These are phyloP conservation scores for Sthenelais limicola DNA, from an alignment of 2,888 invertebrate genomes.

Conservation along the genomic window DNA sequence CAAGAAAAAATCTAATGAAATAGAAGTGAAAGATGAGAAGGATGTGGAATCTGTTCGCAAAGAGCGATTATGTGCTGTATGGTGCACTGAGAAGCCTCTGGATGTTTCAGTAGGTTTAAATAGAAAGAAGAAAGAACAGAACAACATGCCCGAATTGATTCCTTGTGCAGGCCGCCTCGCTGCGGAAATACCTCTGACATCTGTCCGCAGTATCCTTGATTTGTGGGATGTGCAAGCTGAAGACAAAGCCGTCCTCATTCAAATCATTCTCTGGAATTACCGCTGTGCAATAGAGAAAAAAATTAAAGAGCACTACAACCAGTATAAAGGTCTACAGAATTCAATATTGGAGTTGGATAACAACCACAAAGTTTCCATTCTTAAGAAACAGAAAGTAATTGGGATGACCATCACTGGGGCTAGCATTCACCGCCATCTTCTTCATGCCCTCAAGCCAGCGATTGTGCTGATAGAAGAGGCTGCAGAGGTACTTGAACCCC, in stretches of 20 bases:
- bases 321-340: slow-evolving; percentile 8
- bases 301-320: slow-evolving; percentile 15
- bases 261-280: slow-evolving; percentile 27
- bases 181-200: slow-evolving; percentile 25
- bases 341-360: slow-evolving; percentile 38
- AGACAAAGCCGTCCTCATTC: slow-evolving; percentile 39
- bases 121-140: too few species aligned
- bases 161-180: background rate
- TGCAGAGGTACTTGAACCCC: slow-evolving; percentile 49
- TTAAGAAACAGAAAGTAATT: slow-evolving; percentile 30
- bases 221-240: slow-evolving; percentile 34
- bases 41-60: slow-evolving; percentile 25
- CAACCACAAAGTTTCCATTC: slow-evolving; percentile 23
- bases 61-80: slow-evolving; percentile 34
- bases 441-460: slow-evolving; percentile 40
- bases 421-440: slow-evolving; percentile 42
- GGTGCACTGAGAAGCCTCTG: background rate
- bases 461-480: slow-evolving; percentile 49
- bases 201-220: slow-evolving; percentile 8
- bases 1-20: too few species aligned
- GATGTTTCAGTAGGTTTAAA: slow-evolving; percentile 29
- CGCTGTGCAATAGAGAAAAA: slow-evolving; percentile 1
- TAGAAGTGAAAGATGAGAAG: too few species aligned
- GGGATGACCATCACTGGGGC: slow-evolving; percentile 52
- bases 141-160: slow-evolving; percentile 4